phyloP scores from a whole-genome alignment of 2,113 vertebrate species.

The Monarcha castaneiventris region DNA sequence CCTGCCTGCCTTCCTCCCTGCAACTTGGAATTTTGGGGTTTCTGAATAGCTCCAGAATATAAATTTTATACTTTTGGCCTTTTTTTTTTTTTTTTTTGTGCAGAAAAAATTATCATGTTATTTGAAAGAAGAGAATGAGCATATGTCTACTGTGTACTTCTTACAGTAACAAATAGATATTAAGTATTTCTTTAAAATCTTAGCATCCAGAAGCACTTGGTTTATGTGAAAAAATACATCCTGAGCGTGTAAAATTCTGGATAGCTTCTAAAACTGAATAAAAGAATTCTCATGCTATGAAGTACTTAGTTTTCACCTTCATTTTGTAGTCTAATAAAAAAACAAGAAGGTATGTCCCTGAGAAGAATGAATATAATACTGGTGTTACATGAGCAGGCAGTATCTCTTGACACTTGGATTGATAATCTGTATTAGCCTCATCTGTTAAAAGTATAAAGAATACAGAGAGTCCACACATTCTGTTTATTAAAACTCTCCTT shows the following conservation, averaged over 20 bases:
- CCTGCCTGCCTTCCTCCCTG: fast-evolving
- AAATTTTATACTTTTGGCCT: background rate
- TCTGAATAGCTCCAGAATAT: background rate
- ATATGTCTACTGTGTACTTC: background rate
- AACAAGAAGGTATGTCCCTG: background rate
- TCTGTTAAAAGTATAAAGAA: background rate
- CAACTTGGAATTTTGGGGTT: background rate
- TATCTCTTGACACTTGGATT: background rate
- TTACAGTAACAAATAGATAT: background rate
- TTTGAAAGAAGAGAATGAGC: background rate
- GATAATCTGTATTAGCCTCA: background rate
- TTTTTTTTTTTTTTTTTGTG: background rate
- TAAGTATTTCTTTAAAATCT: background rate
- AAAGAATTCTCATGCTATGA: background rate
- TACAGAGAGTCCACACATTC: background rate
- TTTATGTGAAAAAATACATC: background rate
- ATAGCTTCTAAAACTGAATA: background rate
- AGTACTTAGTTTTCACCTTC: background rate
- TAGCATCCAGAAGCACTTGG: background rate
- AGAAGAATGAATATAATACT: background rate
- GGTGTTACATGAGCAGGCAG: background rate
- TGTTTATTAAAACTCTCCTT: background rate
- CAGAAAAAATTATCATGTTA: background rate
- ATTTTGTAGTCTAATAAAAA: background rate
- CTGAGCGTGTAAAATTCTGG: background rate